A percentile compares a stretch with the other conserved stretches of the same genome.
Conservation (phyloP, 2,888 invertebrate genomes). For the Lepeophtheirus nordmannii region DNA sequence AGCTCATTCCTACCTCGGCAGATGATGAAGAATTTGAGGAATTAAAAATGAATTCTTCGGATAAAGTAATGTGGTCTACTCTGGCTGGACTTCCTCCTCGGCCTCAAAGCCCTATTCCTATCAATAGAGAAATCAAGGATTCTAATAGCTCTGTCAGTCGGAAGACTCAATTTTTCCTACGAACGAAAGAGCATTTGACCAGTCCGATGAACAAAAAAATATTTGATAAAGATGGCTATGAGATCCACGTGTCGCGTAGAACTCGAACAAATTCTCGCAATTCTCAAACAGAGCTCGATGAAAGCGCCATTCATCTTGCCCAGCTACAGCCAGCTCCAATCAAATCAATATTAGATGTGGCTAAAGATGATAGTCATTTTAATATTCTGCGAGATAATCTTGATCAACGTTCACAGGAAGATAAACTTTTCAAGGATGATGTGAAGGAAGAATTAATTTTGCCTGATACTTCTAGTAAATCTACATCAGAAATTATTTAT, state of each 20-base stretch:
- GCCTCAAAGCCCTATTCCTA: neutral
- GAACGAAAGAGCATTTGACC: neutral
- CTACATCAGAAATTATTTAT: too few relatives aligned
- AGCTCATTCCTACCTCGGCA: neutral
- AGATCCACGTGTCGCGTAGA: neutral
- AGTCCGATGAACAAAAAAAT: neutral
- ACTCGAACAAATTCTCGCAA: constrained; percentile 1
- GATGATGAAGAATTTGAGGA: constrained; percentile 1
- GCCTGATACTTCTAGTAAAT: too few relatives aligned
- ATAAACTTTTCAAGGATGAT: too few relatives aligned
- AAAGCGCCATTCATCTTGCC: too few relatives aligned
- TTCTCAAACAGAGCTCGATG: neutral
- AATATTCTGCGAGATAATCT: too few relatives aligned
- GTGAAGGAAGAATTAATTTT: too few relatives aligned
- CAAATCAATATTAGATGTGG: too few relatives aligned
- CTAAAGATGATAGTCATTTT: too few relatives aligned
- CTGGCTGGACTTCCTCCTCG: neutral
- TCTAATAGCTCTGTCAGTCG: neutral
- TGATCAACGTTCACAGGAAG: too few relatives aligned
- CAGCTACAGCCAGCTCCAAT: too few relatives aligned
- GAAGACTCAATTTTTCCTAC: neutral
- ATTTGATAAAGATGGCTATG: neutral
- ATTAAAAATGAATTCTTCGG: neutral
- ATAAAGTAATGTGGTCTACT: neutral
- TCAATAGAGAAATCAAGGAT: neutral